Base-by-base conservation (phyloP, 2,888 invertebrate species). In the Drosophila sordidula region DNA sequence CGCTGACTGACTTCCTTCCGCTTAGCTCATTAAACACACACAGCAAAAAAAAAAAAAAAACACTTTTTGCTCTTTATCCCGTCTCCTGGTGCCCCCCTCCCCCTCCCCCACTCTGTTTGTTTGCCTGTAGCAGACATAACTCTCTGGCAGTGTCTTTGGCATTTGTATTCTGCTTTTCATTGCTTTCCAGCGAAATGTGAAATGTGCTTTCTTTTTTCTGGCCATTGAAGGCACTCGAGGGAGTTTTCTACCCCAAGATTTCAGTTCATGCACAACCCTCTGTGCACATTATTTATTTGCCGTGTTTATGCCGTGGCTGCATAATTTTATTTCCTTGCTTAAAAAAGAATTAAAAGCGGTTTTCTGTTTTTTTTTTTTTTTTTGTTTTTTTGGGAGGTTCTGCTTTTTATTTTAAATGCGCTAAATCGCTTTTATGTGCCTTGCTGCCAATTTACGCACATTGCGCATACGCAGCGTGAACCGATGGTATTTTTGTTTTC, bases 271-370 rank as follows among this genome's bases (percentile, higher is more conserved):
- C 47, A 38, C 65, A 25, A n/a, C 45, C n/a, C 47, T 14, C 42
- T 22, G 47, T 78, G 67, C 77, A 70, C 81, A 85, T 85, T 85
- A 87, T 85, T 87, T 80, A 87, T 81, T 80, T 84, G 78, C 62
- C 82, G 77, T 88, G 89, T 75, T 87, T 81, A 78, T 81, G 78
- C 70, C 55, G 73, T 44, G 75, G 69, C 70, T 87, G 86, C 82
- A 89, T 89, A 89, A 85, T 89, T 89, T 85, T 85, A 85, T 85
- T 89, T 89, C 77, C 85, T 89, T 89, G 89, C 88, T 89, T 89
- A 89, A 89, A 87, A 87, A 87, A 75, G 88, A 85, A 89, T 85
- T 89, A 85, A 89, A 81, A 85, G 73, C 62, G 82, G 73, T 61
- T 78, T 76, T 70, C 45, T 47, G 41, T 51, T 70, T 59, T 50